Evolutionary conservation across 2,113 vertebrate species (phyloP).

Genomic region (Cyanistes caeruleus): DNA sequence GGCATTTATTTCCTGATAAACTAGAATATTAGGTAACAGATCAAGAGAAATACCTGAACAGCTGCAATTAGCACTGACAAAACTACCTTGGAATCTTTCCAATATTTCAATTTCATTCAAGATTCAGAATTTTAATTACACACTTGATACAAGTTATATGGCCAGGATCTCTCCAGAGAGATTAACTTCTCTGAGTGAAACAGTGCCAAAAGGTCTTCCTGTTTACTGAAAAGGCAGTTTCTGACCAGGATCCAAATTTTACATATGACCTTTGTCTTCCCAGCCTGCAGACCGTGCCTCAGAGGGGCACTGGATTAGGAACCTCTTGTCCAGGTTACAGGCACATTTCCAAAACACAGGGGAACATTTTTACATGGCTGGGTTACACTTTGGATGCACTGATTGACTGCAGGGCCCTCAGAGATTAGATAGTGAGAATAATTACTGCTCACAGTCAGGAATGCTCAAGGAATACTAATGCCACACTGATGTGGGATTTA

Average conservation of each 20-base stretch:
- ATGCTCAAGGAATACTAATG: background rate
- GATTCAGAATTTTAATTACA: background rate
- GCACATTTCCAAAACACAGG: background rate
- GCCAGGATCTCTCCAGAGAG: background rate
- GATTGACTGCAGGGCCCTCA: background rate
- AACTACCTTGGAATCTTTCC: slow-evolving; percentile 6
- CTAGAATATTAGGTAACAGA: background rate
- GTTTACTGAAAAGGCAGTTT: slow-evolving; percentile 41
- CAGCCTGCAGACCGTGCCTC: background rate
- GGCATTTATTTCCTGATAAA: slow-evolving; percentile 30
- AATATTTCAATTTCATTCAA: slow-evolving; percentile 21
- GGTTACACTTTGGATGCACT: background rate
- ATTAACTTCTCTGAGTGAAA: slow-evolving; percentile 27
- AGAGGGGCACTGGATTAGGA: background rate
- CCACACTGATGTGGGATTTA: background rate
- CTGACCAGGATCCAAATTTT: slow-evolving; percentile 10
- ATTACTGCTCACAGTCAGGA: background rate
- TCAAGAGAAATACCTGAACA: slow-evolving; percentile 24
- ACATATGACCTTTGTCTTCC: background rate
- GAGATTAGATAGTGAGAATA: slow-evolving; percentile 33
- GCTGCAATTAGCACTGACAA: slow-evolving; percentile 5
- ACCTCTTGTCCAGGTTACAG: background rate
- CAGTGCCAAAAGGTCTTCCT: slow-evolving; percentile 30
- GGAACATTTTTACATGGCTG: background rate
- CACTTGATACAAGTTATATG: background rate